Evolutionary conservation across 2,797 vertebrate species (phyloP).

Genomic region (Phoxinus dragarum): DNA sequence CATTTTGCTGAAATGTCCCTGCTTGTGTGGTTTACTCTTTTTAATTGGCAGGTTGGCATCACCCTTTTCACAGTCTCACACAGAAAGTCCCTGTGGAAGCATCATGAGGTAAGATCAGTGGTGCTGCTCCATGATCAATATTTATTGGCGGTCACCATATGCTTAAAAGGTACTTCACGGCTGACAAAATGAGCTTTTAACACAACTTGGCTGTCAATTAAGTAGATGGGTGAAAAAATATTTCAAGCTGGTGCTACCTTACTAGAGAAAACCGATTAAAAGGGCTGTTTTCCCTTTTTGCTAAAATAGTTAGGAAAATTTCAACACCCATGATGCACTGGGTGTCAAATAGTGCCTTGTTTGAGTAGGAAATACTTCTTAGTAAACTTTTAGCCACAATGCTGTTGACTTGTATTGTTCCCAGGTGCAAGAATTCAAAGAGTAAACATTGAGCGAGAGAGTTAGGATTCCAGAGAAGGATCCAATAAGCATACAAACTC

Average conservation of each 20-base stretch:
- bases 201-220: neutral
- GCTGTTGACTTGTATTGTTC: neutral
- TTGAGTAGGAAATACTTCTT: neutral
- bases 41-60: conserved; percentile 88
- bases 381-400: neutral
- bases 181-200: neutral
- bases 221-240: neutral
- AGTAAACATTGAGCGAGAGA: neutral
- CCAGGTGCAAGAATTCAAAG: neutral
- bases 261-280: neutral
- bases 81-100: conserved; percentile 97
- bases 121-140: neutral
- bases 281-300: neutral
- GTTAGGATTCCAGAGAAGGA: neutral
- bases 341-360: neutral
- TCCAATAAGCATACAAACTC: too few species aligned
- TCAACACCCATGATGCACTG: neutral
- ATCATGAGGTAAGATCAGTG: conserved; percentile 85
- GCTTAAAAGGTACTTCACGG: neutral
- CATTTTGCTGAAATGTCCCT: neutral
- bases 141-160: neutral
- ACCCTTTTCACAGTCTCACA: conserved; percentile 98
- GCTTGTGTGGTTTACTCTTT: conserved; percentile 22
- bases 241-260: neutral
- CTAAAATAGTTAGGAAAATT: neutral